Percentiles rank a stretch among this genome's conserved stretches.
phyloP scores from a whole-genome alignment of 2,888 invertebrate genomes.

The Sinelater perroti region DNA sequence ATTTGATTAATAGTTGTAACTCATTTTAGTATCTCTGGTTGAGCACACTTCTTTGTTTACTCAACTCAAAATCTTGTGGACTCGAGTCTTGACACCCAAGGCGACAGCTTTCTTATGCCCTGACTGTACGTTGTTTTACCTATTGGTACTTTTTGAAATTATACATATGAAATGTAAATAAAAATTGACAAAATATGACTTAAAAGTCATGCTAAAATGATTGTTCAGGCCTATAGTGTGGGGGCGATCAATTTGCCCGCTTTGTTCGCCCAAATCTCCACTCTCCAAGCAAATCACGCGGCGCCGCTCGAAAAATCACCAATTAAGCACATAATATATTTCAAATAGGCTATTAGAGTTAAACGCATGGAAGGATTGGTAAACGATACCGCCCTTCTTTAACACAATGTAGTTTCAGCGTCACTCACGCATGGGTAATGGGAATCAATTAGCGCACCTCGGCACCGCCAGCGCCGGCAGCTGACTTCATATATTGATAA shows the following conservation, averaged over 20 bases:
- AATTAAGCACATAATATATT: constrained; percentile 41
- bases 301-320: constrained; percentile 28
- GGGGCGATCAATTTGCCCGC: background rate
- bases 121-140: too few relatives aligned
- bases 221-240: too few relatives aligned
- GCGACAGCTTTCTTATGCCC: too few relatives aligned
- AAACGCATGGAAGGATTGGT: constrained; percentile 43
- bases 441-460: constrained; percentile 37
- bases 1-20: too few relatives aligned
- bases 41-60: too few relatives aligned
- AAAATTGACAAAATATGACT: too few relatives aligned
- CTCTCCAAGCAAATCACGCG: constrained; percentile 22
- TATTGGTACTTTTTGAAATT: too few relatives aligned
- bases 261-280: background rate
- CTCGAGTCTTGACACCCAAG: too few relatives aligned
- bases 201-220: too few relatives aligned
- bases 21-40: too few relatives aligned
- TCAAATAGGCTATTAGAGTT: constrained; percentile 45
- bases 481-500: constrained; percentile 38
- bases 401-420: constrained; percentile 44
- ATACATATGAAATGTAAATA: too few relatives aligned
- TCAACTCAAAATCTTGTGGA: too few relatives aligned
- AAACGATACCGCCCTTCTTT: constrained; percentile 43
- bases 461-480: constrained; percentile 16
- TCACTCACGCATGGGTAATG: constrained; percentile 40